Base-by-base conservation (phyloP, 37 sponge, comb jelly and placozoan species). In the Bolinopsis microptera region DNA sequence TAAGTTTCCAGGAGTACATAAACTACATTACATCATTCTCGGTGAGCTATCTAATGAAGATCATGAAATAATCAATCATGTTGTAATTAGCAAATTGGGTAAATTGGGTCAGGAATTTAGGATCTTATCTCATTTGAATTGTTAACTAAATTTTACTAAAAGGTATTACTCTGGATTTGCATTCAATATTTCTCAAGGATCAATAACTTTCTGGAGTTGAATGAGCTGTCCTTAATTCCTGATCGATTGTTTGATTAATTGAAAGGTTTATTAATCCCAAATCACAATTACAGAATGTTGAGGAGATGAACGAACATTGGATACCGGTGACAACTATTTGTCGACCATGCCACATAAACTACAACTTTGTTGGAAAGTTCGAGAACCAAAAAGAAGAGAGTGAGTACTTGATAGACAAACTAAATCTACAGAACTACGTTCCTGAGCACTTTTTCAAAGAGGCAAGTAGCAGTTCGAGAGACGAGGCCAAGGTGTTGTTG, bases 281-380 rank as follows among this genome's bases (percentile, higher is more conserved):
- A 48, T 48, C 61, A 18, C 61, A 48, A 5, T 5, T 48, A 18
- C 61, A 48, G 61, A 48, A 48, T 48, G 61, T 28, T 5, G 75
- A 72, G 26, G 75, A 72, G 26, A 72, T 72, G 75, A 72, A 72
- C 31, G 75, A 72, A 28, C 75, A 72, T n/a, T 72, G 75, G 75
- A 72, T 72, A 72, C 75, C 75, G 31, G 75, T n/a, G 2, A 72
- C 31, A 3, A 28, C 31, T n/a, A 30, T 72, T 3, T 72, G 75
- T 72, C 5, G 75, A 72, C 75, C 75, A 72, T 72, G 75, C 18
- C 75, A 72, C 31, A n/a, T 72, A 3, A 28, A 5, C 31, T 72
- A 72, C 75, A 72, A 72, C 75, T 30, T 72, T 3, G 26, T 72
- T 8, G 75, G 75, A 28, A n/a, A 72, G 31, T 72, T 72, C 31